Base-by-base conservation (phyloP, 2,888 invertebrate genomes). In the Crematogaster levior region DNA sequence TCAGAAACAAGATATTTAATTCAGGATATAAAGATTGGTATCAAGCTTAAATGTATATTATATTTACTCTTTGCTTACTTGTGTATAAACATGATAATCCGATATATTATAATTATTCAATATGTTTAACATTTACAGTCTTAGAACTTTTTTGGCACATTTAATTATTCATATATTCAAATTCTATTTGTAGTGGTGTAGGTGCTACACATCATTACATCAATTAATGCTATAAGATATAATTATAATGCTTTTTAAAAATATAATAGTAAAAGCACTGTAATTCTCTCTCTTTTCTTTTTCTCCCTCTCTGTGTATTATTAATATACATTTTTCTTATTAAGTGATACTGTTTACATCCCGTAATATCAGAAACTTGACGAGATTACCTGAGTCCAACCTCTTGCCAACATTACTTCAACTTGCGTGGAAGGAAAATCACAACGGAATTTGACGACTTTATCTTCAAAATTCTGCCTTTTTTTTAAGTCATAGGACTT, bases 361-460 rank as follows among this genome's bases (percentile, higher is more conserved):
- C 34, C 21, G 5, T 34, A 9, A 2, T 15, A 30, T n/a, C 15
- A n/a, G 15, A 63, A 74, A 46, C 21, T 63, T 30, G 46, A 66
- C 27, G 80, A 68, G 61, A 79, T 90, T 88, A 93, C 93, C 90
- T 91, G 89, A n/a, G 34, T 84, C 93, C 93, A 93, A 83, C 93
- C 93, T 90, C 92, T 88, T 6, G 92, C 89, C 61, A 92, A 84
- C 90, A 93, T 91, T 75, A 93, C 93, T 79, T 88, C 90, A 60
- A 90, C 75, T 66, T 91, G 92, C 24, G 92, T 93, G 65, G 92
- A 90, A 34, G 88, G 82, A 81, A 90, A 91, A 85, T 93, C 93
- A 72, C 93, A 93, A 15, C 93, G 91, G 79, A 92, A 94, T 87
- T 83, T 92, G 80, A 93, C 85, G 56, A 84, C 74, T 84, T 87